Evolutionary conservation across 53 echinoderm and acorn worm genomes (phyloP).

Genomic region (Mesocentrotus franciscanus): DNA sequence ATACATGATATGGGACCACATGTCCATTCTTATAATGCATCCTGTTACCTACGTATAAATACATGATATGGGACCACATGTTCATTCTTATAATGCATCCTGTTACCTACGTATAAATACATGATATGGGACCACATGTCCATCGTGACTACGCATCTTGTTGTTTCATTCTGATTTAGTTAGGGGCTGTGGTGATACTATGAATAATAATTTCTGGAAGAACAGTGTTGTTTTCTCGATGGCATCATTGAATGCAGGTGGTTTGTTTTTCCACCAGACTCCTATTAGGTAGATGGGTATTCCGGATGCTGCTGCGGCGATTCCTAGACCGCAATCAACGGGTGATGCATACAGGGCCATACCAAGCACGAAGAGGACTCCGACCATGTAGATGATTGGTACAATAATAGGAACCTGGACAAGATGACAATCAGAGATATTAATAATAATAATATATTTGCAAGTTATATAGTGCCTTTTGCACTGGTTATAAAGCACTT

Average conservation of each 20-base stretch:
- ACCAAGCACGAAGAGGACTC: conserved; percentile 61
- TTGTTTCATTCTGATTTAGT: conserved; percentile 25
- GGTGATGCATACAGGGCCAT: conserved; percentile 65
- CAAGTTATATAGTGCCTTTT: too few species aligned
- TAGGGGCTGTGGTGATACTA: conserved; percentile 17
- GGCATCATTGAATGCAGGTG: conserved; percentile 41
- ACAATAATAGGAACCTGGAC: conserved; percentile 59
- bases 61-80: conserved; percentile 22
- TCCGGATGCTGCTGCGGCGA: conserved; percentile 55
- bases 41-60: background rate
- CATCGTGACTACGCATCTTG: background rate
- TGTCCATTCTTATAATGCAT: background rate
- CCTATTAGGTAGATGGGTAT: conserved; percentile 62
- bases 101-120: background rate
- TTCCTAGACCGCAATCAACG: conserved; percentile 59
- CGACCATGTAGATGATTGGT: conserved; percentile 62
- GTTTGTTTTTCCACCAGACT: conserved; percentile 67
- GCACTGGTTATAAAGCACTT: too few species aligned
- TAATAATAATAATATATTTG: background rate
- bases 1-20: conserved; percentile 22
- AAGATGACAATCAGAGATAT: background rate
- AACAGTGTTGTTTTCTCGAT: conserved; percentile 55
- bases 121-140: conserved; percentile 30
- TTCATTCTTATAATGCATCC: background rate
- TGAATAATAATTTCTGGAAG: conserved; percentile 54